Evolutionary conservation across 2,113 vertebrate species (phyloP), one percentile per base, ranked within the genome.

Genomic region (Shinisaurus crocodilurus): DNA sequence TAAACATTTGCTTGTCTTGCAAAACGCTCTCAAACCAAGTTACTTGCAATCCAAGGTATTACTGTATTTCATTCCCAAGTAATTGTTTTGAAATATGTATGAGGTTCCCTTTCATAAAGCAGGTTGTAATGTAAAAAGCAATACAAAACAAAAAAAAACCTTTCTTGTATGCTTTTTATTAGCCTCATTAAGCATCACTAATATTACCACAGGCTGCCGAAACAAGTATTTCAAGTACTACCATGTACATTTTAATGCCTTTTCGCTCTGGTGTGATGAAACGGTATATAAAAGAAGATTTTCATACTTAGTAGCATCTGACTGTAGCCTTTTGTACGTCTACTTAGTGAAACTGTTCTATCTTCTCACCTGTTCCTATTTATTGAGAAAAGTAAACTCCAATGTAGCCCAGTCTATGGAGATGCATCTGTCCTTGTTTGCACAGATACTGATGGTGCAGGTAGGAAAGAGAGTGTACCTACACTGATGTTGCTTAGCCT

Each of bases 211-310:
- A 92, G 12, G 60, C 0, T 69, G 67, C 90, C 85, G 90, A 90
- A 6, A 93, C 89, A 93, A 63, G 88, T 77, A 86, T 90, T 54
- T 88, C 75, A 45, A 7, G 23, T 60, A 43, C 27, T 23, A 65
- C 60, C 60, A 65, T 32, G 8, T 77, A 1, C 4, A 12, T 67
- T 76, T 63, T 63, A 65, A 83, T 92, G 90, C 0, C 0, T 83
- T 74, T 69, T 77, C 18, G 3, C 69, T 74, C 70, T 9, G 91
- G n/a, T 80, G 8, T 69, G 81, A 74, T 0, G 93, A 54, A 32
- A 75, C 85, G 43, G 34, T 13, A 85, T 89, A 45, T 12, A 40
- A 6, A 32, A 63, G 3, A 82, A 1, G 0, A 4, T 82, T 91
- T 91, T 85, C 91, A 83, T 70, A 23, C 34, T 76, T 82, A 87